phyloP scores from a whole-genome alignment of 2,113 vertebrate genomes.

The Acrocephalus kingi region DNA sequence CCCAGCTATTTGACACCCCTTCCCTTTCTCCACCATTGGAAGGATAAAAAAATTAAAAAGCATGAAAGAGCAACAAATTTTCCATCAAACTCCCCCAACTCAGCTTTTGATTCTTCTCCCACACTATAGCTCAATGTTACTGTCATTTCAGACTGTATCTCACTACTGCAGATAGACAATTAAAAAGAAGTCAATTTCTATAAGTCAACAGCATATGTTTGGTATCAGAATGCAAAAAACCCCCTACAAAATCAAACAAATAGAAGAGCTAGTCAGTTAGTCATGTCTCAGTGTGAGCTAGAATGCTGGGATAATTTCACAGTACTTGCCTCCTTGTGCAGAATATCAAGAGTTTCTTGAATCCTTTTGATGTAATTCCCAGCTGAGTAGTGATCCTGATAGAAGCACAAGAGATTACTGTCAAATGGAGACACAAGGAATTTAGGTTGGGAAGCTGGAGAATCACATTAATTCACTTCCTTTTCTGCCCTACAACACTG shows the following conservation, averaged over 20 bases:
- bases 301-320: neutral
- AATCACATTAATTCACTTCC: neutral
- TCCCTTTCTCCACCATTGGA: neutral
- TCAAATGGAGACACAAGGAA: neutral
- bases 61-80: neutral
- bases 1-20: neutral
- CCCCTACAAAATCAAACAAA: neutral
- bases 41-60: neutral
- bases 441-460: neutral
- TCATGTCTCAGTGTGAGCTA: neutral
- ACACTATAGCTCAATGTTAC: neutral
- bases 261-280: neutral
- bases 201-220: neutral
- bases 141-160: neutral
- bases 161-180: neutral
- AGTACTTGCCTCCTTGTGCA: constrained; percentile 83
- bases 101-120: neutral
- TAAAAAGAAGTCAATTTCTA: neutral
- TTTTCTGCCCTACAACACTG: neutral
- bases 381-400: constrained; percentile 82
- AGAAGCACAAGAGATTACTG: constrained; percentile 6
- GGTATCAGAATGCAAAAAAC: neutral
- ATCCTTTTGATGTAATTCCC: constrained; percentile 78
- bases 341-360: constrained; percentile 84
- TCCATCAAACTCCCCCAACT: neutral